A percentile compares a stretch with the other conserved stretches of the same genome.
Evolutionary conservation across 1,140 invertebrate genomes (phyloP).

Genomic region (Zaprionus lachaisei): DNA sequence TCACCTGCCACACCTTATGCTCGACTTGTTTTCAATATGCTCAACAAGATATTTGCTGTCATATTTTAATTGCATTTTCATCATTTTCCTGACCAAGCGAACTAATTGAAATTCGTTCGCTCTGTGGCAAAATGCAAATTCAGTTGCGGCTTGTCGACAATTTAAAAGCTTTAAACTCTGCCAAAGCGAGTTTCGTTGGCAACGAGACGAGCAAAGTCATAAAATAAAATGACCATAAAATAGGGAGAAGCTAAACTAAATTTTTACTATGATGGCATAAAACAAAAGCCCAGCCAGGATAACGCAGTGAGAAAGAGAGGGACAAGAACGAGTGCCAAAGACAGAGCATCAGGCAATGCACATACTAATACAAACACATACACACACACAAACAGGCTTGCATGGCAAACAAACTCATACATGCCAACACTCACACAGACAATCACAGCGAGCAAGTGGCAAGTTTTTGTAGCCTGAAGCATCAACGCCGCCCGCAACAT

Average conservation of each 20-base stretch:
- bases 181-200: slow-evolving; percentile 22
- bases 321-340: not conserved
- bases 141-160: not conserved
- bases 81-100: slow-evolving; percentile 17
- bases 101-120: slow-evolving; percentile 36
- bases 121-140: slow-evolving; percentile 20
- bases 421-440: not conserved
- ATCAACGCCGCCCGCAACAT: slow-evolving; percentile 47
- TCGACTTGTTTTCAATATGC: not conserved
- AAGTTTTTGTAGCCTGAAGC: slow-evolving; percentile 42
- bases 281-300: slow-evolving; percentile 46
- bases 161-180: slow-evolving; percentile 28
- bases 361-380: not conserved
- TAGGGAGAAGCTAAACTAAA: slow-evolving; percentile 44
- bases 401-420: not conserved
- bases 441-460: slow-evolving; percentile 35
- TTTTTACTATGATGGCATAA: slow-evolving; percentile 52
- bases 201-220: slow-evolving; percentile 35
- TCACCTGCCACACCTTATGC: not conserved
- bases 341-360: not conserved
- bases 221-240: slow-evolving; percentile 64
- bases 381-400: slow-evolving; percentile 11
- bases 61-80: slow-evolving; percentile 53
- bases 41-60: slow-evolving; percentile 18
- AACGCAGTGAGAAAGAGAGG: not conserved